Conservation (phyloP, 2,113 vertebrate species). For the Neoarius graeffei region DNA sequence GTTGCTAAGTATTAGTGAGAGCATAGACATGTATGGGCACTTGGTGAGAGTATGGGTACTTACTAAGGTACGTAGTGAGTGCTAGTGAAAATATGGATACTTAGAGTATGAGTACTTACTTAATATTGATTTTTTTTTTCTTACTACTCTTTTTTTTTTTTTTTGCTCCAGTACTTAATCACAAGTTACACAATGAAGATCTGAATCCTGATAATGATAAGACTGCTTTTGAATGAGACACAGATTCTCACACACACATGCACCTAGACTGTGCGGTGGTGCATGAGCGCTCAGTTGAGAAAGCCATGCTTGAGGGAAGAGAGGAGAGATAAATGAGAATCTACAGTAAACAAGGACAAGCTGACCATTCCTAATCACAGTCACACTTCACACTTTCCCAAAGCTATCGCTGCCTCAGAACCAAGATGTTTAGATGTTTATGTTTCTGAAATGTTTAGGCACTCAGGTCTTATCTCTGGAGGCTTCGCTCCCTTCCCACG, state of each 20-base stretch:
- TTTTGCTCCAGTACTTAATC: background rate
- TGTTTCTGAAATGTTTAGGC: slow-evolving; percentile 2
- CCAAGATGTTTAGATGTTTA: slow-evolving; percentile 16
- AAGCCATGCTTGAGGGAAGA: background rate
- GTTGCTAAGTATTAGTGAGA: background rate
- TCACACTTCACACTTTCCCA: slow-evolving; percentile 28
- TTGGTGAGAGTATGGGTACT: too few relatives aligned
- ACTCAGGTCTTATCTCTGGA: slow-evolving; percentile 22
- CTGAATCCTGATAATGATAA: background rate
- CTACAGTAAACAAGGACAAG: background rate
- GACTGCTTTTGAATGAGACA: background rate
- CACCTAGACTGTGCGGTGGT: background rate
- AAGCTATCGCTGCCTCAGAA: background rate
- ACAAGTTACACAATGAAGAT: background rate
- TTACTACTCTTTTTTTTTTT: background rate
- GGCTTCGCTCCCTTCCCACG: background rate
- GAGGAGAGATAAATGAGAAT: background rate
- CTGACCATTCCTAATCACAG: slow-evolving; percentile 1
- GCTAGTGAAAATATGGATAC: background rate
- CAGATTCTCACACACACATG: background rate
- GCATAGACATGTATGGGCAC: background rate
- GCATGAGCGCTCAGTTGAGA: background rate
- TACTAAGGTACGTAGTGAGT: too few relatives aligned
- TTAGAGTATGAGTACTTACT: background rate
- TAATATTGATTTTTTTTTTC: too few relatives aligned